These are phyloP conservation scores for Prochilodus magdalenae DNA, from an alignment of 2,113 vertebrate genomes.

Conservation along the genomic window DNA sequence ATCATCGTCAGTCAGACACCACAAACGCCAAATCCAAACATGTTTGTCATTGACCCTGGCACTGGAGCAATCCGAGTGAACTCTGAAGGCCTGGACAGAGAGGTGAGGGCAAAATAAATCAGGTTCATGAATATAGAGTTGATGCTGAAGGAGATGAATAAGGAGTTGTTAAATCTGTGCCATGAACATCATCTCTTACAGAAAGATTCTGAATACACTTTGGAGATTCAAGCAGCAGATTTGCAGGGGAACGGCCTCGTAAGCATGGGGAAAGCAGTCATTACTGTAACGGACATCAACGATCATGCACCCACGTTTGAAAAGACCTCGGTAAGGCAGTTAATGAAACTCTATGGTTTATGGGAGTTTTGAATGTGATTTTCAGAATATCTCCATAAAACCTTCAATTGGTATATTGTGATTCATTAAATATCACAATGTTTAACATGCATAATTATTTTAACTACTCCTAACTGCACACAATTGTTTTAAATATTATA, in stretches of 20 bases:
- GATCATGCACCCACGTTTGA: conserved; percentile 83
- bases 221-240: conserved; percentile 79
- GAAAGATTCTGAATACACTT: conserved; percentile 73
- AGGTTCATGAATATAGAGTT: not conserved
- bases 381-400: no score
- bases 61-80: conserved; percentile 81
- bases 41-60: conserved; percentile 81
- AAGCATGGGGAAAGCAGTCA: conserved; percentile 68
- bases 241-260: conserved; percentile 64
- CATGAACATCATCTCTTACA: conserved; percentile 58
- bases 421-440: no score
- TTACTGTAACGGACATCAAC: conserved; percentile 81
- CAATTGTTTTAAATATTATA: no score
- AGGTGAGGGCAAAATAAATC: conserved; percentile 81
- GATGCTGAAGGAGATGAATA: not conserved
- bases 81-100: conserved; percentile 79
- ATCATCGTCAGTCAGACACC: conserved; percentile 79
- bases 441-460: no score
- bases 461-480: no score
- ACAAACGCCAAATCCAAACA: rapidly evolving
- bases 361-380: no score
- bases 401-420: no score
- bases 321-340: conserved; percentile 69
- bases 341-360: no score
- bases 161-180: not conserved